Evolutionary conservation across 2,113 vertebrate genomes (phyloP).

Genomic region (Calyptommatus sinebrachiatus): DNA sequence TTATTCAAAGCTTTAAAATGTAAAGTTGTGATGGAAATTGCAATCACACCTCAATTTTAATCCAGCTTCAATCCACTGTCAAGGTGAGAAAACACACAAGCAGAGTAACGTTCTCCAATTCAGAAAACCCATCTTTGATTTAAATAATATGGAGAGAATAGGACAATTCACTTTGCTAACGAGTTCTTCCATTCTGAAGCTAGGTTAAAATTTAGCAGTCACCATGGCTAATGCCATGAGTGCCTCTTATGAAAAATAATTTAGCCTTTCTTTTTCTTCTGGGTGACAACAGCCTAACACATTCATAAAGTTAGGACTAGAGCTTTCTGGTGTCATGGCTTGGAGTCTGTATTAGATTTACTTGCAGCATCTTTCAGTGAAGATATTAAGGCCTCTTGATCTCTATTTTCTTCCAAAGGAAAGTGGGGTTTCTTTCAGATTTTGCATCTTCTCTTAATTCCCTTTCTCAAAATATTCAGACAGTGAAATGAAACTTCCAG

Average conservation of each 20-base stretch:
- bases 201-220: too few species aligned
- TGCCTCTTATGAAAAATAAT: too few species aligned
- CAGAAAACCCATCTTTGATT: too few species aligned
- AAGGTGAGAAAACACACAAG: too few species aligned
- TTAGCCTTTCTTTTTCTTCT: background rate
- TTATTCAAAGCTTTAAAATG: too few species aligned
- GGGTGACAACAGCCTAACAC: background rate
- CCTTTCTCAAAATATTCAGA: conserved; percentile 58
- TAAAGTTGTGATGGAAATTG: too few species aligned
- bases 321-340: background rate
- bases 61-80: too few species aligned
- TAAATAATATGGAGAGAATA: too few species aligned
- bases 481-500: conserved; percentile 69
- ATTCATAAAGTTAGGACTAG: background rate
- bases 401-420: conserved; percentile 54
- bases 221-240: background rate
- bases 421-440: conserved; percentile 42
- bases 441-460: conserved; percentile 60
- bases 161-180: too few species aligned
- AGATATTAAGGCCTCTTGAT: background rate
- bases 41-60: too few species aligned
- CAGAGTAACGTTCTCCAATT: too few species aligned
- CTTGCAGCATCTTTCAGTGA: background rate
- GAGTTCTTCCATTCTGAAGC: too few species aligned
- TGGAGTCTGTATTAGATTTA: background rate